Conservation (phyloP, 1,140 invertebrate genomes). For the Saxidomus purpurata region DNA sequence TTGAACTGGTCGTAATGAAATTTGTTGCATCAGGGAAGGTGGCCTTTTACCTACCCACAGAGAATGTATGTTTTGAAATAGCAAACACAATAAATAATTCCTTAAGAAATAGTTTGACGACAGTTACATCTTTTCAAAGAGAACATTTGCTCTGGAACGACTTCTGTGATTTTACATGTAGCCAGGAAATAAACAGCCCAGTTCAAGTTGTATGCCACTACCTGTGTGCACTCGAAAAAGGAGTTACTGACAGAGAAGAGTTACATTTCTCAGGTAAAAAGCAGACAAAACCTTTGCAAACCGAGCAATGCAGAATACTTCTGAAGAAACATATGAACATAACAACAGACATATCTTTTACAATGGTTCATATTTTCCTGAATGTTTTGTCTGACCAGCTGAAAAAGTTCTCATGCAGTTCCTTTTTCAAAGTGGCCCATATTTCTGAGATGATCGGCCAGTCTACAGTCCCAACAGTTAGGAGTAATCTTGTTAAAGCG, state of each 20-base stretch:
- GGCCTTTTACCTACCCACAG: slow-evolving; percentile 46
- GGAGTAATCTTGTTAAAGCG: slow-evolving; percentile 64
- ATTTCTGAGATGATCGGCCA: slow-evolving; percentile 63
- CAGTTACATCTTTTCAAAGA: slow-evolving; percentile 65
- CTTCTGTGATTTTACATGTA: slow-evolving; percentile 59
- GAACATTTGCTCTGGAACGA: slow-evolving; percentile 67
- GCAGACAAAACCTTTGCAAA: slow-evolving; percentile 28
- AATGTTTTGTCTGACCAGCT: slow-evolving; percentile 75
- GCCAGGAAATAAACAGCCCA: slow-evolving; percentile 71
- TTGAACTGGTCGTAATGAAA: slow-evolving; percentile 69
- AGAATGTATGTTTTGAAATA: slow-evolving; percentile 69
- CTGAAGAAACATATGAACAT: slow-evolving; percentile 64
- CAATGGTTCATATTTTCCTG: slow-evolving; percentile 69
- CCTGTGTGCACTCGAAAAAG: slow-evolving; percentile 52
- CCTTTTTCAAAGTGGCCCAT: slow-evolving; percentile 68
- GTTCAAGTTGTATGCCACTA: slow-evolving; percentile 74
- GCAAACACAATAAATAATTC: slow-evolving; percentile 67
- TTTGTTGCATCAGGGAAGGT: slow-evolving; percentile 51
- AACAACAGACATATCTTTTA: slow-evolving; percentile 69
- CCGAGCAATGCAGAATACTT: slow-evolving; percentile 52
- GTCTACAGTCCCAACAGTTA: slow-evolving; percentile 9
- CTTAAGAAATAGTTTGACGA: slow-evolving; percentile 62
- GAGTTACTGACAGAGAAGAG: slow-evolving; percentile 63
- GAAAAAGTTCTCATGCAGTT: slow-evolving; percentile 75
- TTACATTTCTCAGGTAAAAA: slow-evolving; percentile 52